phyloP scores from a whole-genome alignment of 2,113 vertebrate species.

The Ranitomeya imitator region DNA sequence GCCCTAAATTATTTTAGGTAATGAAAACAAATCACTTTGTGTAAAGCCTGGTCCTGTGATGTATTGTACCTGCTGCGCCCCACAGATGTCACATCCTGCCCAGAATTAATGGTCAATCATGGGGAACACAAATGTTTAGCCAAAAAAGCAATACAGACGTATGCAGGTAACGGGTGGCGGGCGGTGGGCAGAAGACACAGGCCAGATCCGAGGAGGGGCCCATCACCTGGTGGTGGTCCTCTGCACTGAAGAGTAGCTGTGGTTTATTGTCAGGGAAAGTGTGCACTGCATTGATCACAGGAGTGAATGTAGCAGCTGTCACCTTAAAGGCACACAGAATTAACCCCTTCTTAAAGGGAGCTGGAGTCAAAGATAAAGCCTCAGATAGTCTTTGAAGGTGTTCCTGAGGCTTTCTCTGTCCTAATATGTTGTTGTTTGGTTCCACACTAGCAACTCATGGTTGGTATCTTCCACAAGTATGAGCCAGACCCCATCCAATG shows the following conservation, averaged over 20 bases:
- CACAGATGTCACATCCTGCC: conserved; percentile 45
- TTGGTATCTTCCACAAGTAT: neutral
- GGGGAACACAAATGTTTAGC: conserved; percentile 40
- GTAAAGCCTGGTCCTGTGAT: conserved; percentile 15
- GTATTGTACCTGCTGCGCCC: conserved; percentile 13
- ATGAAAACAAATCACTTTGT: conserved; percentile 47
- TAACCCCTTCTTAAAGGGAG: neutral
- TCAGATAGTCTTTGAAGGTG: neutral
- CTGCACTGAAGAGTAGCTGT: neutral
- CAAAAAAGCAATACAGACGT: neutral
- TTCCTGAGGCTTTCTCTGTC: neutral
- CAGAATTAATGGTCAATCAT: conserved; percentile 34
- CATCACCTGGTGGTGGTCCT: conserved; percentile 1
- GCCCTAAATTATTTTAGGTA: conserved; percentile 50
- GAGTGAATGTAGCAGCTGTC: conserved; percentile 7
- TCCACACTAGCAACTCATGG: neutral
- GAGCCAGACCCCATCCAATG: too few species aligned
- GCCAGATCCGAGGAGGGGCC: conserved; percentile 14
- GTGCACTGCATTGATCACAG: neutral
- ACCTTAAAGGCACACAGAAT: neutral
- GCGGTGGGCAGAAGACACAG: conserved; percentile 33
- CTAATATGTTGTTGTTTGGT: neutral
- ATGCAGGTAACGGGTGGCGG: neutral
- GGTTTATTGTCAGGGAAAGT: conserved; percentile 1
- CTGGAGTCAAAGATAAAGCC: neutral